phyloP scores from a whole-genome alignment of 2,113 vertebrate genomes.

The Oreochromis niloticus region DNA sequence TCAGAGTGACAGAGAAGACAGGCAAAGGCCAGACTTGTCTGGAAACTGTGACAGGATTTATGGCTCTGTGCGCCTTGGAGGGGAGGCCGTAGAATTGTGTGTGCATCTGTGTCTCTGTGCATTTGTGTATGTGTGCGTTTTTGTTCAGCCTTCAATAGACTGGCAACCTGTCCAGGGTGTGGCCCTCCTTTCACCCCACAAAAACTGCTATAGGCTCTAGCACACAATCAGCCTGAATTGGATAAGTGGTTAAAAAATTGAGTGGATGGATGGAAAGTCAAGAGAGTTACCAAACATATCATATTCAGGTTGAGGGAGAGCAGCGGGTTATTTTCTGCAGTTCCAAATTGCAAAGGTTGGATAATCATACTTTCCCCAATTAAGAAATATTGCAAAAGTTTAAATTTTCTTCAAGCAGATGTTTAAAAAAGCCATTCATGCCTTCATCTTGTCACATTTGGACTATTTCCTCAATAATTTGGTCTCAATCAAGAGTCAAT shows the following conservation, averaged over 20 bases:
- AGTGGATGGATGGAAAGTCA: not conserved
- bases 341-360: not conserved
- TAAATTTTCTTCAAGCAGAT: not conserved
- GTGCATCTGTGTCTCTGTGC: not conserved
- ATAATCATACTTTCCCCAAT: not conserved
- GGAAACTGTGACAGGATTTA: conserved; percentile 40
- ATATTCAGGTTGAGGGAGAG: not conserved
- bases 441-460: not conserved
- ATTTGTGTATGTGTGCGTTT: not conserved
- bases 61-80: conserved; percentile 11
- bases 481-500: not conserved
- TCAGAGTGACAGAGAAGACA: conserved; percentile 4
- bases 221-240: not conserved
- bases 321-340: not conserved
- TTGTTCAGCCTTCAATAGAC: not conserved
- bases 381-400: not conserved
- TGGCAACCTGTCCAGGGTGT: not conserved
- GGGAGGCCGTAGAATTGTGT: not conserved
- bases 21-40: conserved; percentile 18
- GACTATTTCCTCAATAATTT: not conserved
- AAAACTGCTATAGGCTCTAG: not conserved
- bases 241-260: not conserved
- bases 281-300: not conserved
- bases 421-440: not conserved
- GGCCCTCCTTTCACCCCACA: not conserved